Base-by-base conservation (phyloP, 2,797 vertebrate genomes). In the Lophius americanus region DNA sequence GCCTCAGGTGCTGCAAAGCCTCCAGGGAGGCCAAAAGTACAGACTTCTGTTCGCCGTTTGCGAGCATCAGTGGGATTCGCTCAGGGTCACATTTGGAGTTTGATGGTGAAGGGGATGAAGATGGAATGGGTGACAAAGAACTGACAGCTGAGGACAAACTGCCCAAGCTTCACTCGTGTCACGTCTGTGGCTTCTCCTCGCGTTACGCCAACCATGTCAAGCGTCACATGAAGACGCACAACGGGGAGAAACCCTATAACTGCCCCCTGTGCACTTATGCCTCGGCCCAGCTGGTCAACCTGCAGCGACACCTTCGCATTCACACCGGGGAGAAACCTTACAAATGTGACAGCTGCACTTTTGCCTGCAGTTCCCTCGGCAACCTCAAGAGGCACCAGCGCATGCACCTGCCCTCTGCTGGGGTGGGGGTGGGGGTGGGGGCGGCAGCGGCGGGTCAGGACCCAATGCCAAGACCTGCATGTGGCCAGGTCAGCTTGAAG, bases 151-250 rank as follows among this genome's bases (percentile, higher is more conserved):
- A 89, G 11, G 90, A 92, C 63, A 87, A 85, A 49, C 67, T 90
- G 50, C 82, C 94, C 65, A 95, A 96, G 46, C 91, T 97, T 73
- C 96, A 96, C 91, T 94, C 96, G 41, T 99, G 98, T 88, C 94
- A 96, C 82, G 92, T 98, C 57, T 99, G 98, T 61, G 95, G 96
- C 88, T 99, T 99, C 82, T 96, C 96, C 55, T 98, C 98, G 0
- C 96, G 97, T 75, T 99, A 99, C 84, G 96, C 96, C 82, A 98
- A 98, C 92, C 97, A 99, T 35, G 95, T 99, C 68, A 99, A 98
- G 90, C 95, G 98, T 51, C 98, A 99, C 92, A 98, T 99, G 97
- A 98, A 99, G 94, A 98, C 96, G 0, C 98, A 99, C 93, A 99
- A 97, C 0, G 97, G 97, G 37, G 98, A 99, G 92, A 99, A 99